Conservation (phyloP, 2,888 invertebrate genomes). For the Ormyrus thymus region DNA sequence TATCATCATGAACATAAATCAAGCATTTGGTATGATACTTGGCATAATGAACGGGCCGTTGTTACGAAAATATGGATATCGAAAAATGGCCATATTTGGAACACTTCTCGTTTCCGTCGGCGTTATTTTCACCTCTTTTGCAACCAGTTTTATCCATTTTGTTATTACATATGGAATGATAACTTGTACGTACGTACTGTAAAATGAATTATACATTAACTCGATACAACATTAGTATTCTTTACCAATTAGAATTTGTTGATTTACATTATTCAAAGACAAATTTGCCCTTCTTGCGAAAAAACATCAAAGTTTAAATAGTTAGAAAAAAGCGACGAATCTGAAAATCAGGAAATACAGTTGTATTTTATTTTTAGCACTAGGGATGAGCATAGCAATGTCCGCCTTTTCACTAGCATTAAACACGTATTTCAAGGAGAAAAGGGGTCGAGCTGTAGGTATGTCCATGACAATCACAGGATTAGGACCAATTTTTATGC, state of each 20-base stretch:
- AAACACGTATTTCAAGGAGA: slow-evolving; percentile 81
- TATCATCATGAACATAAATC: slow-evolving; percentile 81
- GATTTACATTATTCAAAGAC: too few relatives aligned
- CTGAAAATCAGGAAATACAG: too few relatives aligned
- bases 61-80: slow-evolving; percentile 79
- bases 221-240: too few relatives aligned
- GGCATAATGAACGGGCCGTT: slow-evolving; percentile 82
- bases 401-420: slow-evolving; percentile 80
- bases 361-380: slow-evolving; percentile 75
- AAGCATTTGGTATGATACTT: slow-evolving; percentile 81
- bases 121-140: slow-evolving; percentile 78
- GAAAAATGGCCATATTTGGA: slow-evolving; percentile 80
- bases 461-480: slow-evolving; percentile 81
- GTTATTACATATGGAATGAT: slow-evolving; percentile 82
- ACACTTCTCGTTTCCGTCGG: slow-evolving; percentile 78
- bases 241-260: too few relatives aligned
- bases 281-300: too few relatives aligned
- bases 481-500: slow-evolving; percentile 82
- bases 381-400: slow-evolving; percentile 79
- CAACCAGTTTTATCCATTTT: slow-evolving; percentile 78
- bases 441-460: slow-evolving; percentile 80
- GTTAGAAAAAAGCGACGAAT: too few relatives aligned
- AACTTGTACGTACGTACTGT: slow-evolving; percentile 79
- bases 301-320: too few relatives aligned
- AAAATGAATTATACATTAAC: too few relatives aligned